These are phyloP conservation scores for Tragelaphus scriptus DNA, from an alignment of 2,113 vertebrate species.

Conservation along the genomic window DNA sequence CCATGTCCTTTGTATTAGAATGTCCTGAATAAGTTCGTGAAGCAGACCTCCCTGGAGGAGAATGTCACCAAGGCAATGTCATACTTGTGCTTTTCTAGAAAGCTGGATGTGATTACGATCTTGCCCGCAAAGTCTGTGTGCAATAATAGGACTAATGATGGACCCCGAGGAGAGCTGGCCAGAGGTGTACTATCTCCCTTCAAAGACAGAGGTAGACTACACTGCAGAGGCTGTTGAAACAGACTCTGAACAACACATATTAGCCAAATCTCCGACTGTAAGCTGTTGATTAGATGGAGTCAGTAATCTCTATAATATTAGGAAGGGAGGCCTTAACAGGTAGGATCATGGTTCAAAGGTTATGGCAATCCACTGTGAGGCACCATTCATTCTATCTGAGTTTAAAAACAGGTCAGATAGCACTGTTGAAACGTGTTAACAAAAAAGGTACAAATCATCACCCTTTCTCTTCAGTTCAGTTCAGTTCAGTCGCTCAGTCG, in stretches of 20 bases:
- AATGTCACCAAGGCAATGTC: not conserved
- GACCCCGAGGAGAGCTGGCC: not conserved
- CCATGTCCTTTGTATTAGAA: not conserved
- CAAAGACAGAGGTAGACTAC: not conserved
- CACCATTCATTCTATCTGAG: not conserved
- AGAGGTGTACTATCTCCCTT: not conserved
- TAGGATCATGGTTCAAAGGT: not conserved
- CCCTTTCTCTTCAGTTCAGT: not conserved
- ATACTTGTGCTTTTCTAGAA: not conserved
- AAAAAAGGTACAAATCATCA: not conserved
- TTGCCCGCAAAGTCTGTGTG: not conserved
- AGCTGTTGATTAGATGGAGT: not conserved
- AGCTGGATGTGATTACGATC: not conserved
- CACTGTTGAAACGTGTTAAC: not conserved
- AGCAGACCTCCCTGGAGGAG: not conserved
- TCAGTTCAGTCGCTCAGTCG: no score
- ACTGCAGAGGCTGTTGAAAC: not conserved
- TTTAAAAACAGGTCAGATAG: not conserved
- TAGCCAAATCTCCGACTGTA: not conserved
- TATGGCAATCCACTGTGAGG: not conserved
- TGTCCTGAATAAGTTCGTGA: not conserved
- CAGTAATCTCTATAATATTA: not conserved
- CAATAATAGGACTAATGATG: not conserved
- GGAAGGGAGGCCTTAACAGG: not conserved
- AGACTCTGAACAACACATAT: not conserved